These are phyloP conservation scores for Lepidocyrtoides sp. DNA, from an alignment of 2,888 invertebrate species.

Conservation along the genomic window DNA sequence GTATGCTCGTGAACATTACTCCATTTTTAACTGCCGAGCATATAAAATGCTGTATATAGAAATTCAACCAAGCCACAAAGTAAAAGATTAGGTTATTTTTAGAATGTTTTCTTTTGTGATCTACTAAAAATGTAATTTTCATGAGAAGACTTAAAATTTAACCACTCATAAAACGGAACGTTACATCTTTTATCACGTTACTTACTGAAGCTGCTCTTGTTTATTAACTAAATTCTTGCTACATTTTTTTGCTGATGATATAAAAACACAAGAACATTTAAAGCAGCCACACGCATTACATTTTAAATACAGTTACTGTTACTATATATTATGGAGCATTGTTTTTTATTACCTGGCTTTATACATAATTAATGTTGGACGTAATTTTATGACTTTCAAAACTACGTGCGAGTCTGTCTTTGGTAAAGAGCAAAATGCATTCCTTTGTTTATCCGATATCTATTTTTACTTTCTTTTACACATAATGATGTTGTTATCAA, in stretches of 20 bases:
- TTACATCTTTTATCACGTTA: slow-evolving; percentile 62
- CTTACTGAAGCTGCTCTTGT: slow-evolving; percentile 50
- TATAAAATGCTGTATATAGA: not conserved
- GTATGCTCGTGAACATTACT: no score
- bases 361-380: not conserved
- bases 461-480: not conserved
- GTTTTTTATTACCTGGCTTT: no score
- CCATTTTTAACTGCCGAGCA: no score
- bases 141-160: slow-evolving; percentile 20
- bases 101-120: not conserved
- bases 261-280: no score
- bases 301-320: no score
- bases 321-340: no score
- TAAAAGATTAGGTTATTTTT: not conserved
- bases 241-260: no score
- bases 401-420: not conserved
- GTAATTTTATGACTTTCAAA: not conserved
- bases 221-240: not conserved
- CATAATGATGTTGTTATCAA: not conserved
- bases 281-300: no score
- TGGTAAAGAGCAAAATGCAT: not conserved
- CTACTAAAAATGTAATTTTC: slow-evolving; percentile 32
- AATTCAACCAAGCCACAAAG: not conserved
- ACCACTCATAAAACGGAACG: slow-evolving; percentile 50
- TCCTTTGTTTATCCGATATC: no score